Evolutionary conservation across 2,888 invertebrate genomes (phyloP).

Genomic region (Ectobius pallidus): DNA sequence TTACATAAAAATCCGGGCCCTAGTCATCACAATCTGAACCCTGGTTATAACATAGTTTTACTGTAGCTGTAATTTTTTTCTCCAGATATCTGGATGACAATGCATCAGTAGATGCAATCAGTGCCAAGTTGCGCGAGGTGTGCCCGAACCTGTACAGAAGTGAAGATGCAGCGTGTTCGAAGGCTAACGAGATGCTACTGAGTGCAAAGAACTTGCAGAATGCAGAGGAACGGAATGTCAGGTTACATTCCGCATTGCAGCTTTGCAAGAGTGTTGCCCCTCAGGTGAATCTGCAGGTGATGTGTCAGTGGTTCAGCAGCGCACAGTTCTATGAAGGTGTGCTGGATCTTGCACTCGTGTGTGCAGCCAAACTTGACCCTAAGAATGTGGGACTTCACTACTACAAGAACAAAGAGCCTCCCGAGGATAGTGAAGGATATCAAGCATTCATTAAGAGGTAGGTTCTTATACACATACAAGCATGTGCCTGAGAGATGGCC

Average conservation of each 20-base stretch:
- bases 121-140: conserved; percentile 81
- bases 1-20: too few species aligned
- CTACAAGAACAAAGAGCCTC: conserved; percentile 82
- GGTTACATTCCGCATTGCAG: conserved; percentile 74
- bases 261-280: conserved; percentile 89
- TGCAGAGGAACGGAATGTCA: conserved; percentile 72
- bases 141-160: conserved; percentile 93
- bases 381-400: conserved; percentile 86
- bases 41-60: too few species aligned
- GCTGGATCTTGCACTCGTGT: conserved; percentile 83
- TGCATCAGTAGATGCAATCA: conserved; percentile 92
- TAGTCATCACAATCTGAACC: too few species aligned
- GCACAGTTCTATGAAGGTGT: conserved; percentile 87
- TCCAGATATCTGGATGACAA: conserved; percentile 88
- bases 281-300: conserved; percentile 80
- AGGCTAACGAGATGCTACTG: conserved; percentile 90
- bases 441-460: conserved; percentile 71
- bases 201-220: conserved; percentile 77
- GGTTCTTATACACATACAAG: too few species aligned
- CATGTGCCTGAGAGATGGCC: too few species aligned
- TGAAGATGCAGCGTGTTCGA: conserved; percentile 96
- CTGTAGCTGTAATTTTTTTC: too few species aligned
- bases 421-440: conserved; percentile 84
- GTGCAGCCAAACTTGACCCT: conserved; percentile 87
- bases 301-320: conserved; percentile 83